phyloP scores from a whole-genome alignment of 2,888 invertebrate species.

The Schizotus pectinicornis region DNA sequence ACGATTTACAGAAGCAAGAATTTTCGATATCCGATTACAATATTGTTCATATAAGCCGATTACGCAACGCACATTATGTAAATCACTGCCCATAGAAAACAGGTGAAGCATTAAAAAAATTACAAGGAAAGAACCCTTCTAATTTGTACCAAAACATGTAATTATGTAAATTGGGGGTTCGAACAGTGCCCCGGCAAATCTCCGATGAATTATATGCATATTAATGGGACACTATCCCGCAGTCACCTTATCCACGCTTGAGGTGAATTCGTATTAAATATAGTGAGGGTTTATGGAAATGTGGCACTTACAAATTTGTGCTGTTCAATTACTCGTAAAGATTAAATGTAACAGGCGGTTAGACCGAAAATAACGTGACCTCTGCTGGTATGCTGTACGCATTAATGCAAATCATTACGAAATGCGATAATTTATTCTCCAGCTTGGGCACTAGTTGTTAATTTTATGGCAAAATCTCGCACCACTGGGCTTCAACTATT shows the following conservation, averaged over 20 bases:
- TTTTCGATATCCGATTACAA: too few relatives aligned
- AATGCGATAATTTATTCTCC: too few relatives aligned
- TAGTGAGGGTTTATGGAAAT: conserved; percentile 24
- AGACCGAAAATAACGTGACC: conserved; percentile 1
- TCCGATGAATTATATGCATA: conserved; percentile 36
- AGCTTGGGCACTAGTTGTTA: too few relatives aligned
- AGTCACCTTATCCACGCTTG: conserved; percentile 37
- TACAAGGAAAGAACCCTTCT: conserved; percentile 29
- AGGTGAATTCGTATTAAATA: conserved; percentile 38
- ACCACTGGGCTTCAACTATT: too few relatives aligned
- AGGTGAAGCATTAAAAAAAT: conserved; percentile 24
- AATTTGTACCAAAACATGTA: conserved; percentile 35
- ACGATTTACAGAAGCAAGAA: background rate
- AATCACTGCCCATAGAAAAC: conserved; percentile 16
- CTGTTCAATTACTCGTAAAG: conserved; percentile 21
- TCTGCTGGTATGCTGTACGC: too few relatives aligned
- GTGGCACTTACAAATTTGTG: conserved; percentile 6
- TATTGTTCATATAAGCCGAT: background rate
- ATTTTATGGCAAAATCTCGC: too few relatives aligned
- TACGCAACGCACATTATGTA: conserved; percentile 19
- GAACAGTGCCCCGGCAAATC: conserved; percentile 33
- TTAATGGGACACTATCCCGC: conserved; percentile 29
- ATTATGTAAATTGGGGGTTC: conserved; percentile 35
- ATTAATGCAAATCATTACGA: too few relatives aligned
- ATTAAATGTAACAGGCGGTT: conserved; percentile 17